These are phyloP conservation scores for Perca flavescens DNA, from an alignment of 2,113 vertebrate genomes.

Conservation along the genomic window DNA sequence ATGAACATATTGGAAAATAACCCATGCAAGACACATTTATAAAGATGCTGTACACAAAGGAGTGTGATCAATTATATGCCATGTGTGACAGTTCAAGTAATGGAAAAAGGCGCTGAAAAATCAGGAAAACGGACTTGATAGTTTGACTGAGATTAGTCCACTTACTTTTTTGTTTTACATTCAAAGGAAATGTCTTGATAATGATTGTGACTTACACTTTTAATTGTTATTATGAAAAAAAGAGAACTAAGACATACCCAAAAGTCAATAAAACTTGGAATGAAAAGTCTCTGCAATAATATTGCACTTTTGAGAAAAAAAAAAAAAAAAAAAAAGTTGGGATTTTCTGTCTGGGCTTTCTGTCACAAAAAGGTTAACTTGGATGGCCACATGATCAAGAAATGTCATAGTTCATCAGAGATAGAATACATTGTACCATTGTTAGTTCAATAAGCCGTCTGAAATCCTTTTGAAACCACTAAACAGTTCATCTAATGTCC, in stretches of 20 bases:
- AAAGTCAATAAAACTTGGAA: slow-evolving; percentile 26
- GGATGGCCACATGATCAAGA: slow-evolving; percentile 39
- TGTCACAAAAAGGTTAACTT: slow-evolving; percentile 33
- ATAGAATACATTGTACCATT: slow-evolving; percentile 47
- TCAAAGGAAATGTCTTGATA: slow-evolving; percentile 70
- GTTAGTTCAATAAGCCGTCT: slow-evolving; percentile 51
- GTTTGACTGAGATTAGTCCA: slow-evolving; percentile 48
- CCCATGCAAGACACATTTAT: slow-evolving; percentile 73
- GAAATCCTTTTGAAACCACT: slow-evolving; percentile 30
- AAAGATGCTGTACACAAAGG: slow-evolving; percentile 71
- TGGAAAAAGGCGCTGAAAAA: slow-evolving; percentile 60
- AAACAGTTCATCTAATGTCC: slow-evolving; percentile 19
- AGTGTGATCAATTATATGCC: slow-evolving; percentile 57
- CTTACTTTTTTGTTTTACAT: slow-evolving; percentile 69
- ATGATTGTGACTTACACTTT: slow-evolving; percentile 39
- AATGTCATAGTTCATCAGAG: slow-evolving; percentile 33
- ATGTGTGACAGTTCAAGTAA: slow-evolving; percentile 73
- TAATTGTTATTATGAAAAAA: slow-evolving; percentile 6
- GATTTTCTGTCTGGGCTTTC: slow-evolving; percentile 28
- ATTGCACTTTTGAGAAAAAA: slow-evolving; percentile 56
- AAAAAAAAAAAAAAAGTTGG: slow-evolving; percentile 8
- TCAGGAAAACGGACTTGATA: slow-evolving; percentile 29
- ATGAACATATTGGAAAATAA: slow-evolving; percentile 70
- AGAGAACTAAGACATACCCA: neutral
- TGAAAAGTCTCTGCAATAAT: slow-evolving; percentile 34